These are phyloP conservation scores for Pseudomyrmex cubaensis DNA, from an alignment of 1,140 invertebrate species.

Conservation along the genomic window DNA sequence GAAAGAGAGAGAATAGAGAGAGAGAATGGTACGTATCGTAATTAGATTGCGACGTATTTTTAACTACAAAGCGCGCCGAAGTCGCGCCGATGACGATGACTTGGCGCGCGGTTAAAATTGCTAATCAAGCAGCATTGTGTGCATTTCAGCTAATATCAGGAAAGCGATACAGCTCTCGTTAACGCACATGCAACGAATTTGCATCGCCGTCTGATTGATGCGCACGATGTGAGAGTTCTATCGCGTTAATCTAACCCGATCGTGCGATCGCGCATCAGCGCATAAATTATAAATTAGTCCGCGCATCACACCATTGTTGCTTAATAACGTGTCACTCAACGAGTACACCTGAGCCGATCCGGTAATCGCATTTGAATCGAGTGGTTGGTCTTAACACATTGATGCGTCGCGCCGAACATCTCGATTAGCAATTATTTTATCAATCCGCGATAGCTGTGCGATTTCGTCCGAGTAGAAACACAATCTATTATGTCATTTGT, in stretches of 20 bases:
- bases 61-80: neutral
- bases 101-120: conserved; percentile 52
- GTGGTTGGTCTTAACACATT: conserved; percentile 54
- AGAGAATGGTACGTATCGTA: neutral
- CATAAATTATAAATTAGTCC: conserved; percentile 63
- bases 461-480: neutral
- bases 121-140: conserved; percentile 55
- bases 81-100: conserved; percentile 8
- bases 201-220: conserved; percentile 61
- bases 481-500: conserved; percentile 27
- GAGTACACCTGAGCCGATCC: conserved; percentile 49
- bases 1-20: too few relatives aligned
- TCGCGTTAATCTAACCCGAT: conserved; percentile 60
- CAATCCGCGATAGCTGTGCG: conserved; percentile 1
- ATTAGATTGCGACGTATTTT: conserved; percentile 18
- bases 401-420: conserved; percentile 45
- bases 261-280: conserved; percentile 47
- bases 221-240: conserved; percentile 48
- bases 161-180: conserved; percentile 57
- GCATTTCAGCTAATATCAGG: conserved; percentile 54
- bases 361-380: conserved; percentile 59
- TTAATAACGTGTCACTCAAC: conserved; percentile 61
- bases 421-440: conserved; percentile 62
- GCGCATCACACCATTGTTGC: conserved; percentile 43
- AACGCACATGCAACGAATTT: conserved; percentile 58